Base-by-base conservation (phyloP, 2,888 invertebrate genomes). In the Caenorhabditis wallacei region DNA sequence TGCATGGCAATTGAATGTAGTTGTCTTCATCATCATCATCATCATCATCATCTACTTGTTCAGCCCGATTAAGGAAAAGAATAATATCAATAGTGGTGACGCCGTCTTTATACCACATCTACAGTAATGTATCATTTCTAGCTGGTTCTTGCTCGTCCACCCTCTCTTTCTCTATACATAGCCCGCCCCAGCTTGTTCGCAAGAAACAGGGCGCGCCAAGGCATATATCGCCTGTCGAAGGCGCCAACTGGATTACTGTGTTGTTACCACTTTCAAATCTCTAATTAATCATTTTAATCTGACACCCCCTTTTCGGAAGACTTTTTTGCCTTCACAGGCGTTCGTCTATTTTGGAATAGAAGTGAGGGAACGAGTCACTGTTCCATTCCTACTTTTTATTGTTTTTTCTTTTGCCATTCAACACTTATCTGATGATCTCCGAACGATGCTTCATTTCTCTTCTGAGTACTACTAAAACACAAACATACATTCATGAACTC, bases 211-310 rank as follows among this genome's bases (percentile, higher is more conserved):
- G 69, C 74, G 80, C 68, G 56, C 61, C 63, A 46, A 56, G 78
- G 70, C 63, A 71, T 78, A 79, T 48, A 2, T 70, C 64, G 70
- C 53, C 46, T 30, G 46, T 18, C 2, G 63, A 30, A 48, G 43
- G 26, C 11, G 18, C 70, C 71, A 71, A 82, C 76, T 82, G 76
- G 82, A 82, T 78, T 78, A 82, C 76, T 82, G 82, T 82, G 82
- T 82, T 82, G 78, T 82, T 82, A 82, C 82, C 82, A 82, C 82
- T 82, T 82, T 82, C 81, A 75, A 82, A 70, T 70, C 81, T 82
- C 76, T 57, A 82, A 82, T 82, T 82, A 82, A 82, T 82, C 82
- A 82, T 82, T 82, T 82, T 82, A 78, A 82, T 82, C 82, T 78
- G 76, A 82, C 82, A 82, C 82, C 82, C 81, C 71, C 82, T 72